Evolutionary conservation across 37 sponge, comb jelly and placozoan genomes (phyloP).

Genomic region (Chondrosia reniformis): DNA sequence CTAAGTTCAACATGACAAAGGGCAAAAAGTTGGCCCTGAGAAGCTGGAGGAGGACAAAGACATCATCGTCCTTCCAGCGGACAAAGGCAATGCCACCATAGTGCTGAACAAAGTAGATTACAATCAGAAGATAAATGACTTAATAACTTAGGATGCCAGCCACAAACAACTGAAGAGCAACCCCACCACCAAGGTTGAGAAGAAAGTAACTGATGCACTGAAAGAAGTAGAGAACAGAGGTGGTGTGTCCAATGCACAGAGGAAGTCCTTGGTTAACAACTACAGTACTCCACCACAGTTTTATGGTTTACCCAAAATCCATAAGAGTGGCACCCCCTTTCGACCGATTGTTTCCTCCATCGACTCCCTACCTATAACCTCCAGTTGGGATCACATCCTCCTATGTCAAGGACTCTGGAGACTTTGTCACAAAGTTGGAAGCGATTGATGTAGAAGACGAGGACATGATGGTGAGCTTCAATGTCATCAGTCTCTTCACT

Average conservation of each 20-base stretch:
- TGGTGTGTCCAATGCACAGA: not conserved
- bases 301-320: conserved; percentile 19
- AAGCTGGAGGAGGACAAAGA: conserved; percentile 1
- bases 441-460: not conserved
- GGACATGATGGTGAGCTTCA: not conserved
- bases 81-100: conserved; percentile 16
- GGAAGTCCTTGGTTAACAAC: not conserved
- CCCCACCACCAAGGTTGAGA: conserved; percentile 6
- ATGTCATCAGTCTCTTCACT: conserved; percentile 7
- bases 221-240: not conserved
- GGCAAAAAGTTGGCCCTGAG: too few species aligned
- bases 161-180: not conserved
- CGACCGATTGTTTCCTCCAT: conserved; percentile 14
- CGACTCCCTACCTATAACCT: too few species aligned
- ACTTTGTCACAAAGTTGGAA: not conserved
- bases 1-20: too few species aligned
- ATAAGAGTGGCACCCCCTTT: not conserved
- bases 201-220: not conserved
- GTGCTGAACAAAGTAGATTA: conserved; percentile 23
- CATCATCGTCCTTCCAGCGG: conserved; percentile 4
- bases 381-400: not conserved
- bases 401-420: conserved; percentile 16
- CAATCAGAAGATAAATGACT: not conserved
- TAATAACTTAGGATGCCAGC: not conserved
- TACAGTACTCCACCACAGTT: conserved; percentile 5